Evolutionary conservation across 1,140 invertebrate species (phyloP).

Genomic region (Drosophila ananassae): DNA sequence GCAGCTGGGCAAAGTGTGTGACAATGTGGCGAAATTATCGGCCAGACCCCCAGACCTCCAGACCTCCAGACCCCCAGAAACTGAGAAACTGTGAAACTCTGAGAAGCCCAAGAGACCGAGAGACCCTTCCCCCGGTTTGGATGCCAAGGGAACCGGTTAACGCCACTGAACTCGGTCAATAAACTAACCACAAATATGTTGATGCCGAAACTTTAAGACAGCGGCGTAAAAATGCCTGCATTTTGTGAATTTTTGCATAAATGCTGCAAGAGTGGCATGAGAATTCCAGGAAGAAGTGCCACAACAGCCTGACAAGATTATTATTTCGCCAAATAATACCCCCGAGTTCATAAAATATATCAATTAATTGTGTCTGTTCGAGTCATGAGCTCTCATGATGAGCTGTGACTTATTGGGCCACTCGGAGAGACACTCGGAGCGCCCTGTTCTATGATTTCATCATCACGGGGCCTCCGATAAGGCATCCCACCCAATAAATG

Average conservation of each 20-base stretch:
- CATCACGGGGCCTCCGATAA: constrained; percentile 1
- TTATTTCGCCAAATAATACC: too few species aligned
- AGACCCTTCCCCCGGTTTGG: not conserved
- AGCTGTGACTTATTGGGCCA: constrained; percentile 7
- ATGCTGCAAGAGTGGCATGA: not conserved
- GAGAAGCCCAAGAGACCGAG: too few species aligned
- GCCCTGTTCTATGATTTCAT: not conserved
- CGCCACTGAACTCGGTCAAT: constrained; percentile 58
- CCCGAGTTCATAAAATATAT: too few species aligned
- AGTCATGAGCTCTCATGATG: constrained; percentile 15
- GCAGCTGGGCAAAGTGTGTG: constrained; percentile 19
- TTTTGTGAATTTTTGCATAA: constrained; percentile 28
- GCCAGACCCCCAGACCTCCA: not conserved
- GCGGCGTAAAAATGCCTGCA: constrained; percentile 20
- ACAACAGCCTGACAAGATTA: too few species aligned
- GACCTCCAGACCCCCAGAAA: not conserved
- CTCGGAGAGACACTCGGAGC: not conserved
- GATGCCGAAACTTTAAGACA: constrained; percentile 34
- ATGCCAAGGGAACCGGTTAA: constrained; percentile 27
- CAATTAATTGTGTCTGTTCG: not conserved
- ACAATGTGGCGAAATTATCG: constrained; percentile 67
- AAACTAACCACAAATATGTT: constrained; percentile 73
- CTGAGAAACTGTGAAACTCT: too few species aligned
- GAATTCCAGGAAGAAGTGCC: too few species aligned
- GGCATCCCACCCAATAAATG: not conserved